These are phyloP conservation scores for Ammodytes dubius DNA, from an alignment of 2,113 vertebrate species.

Conservation along the genomic window DNA sequence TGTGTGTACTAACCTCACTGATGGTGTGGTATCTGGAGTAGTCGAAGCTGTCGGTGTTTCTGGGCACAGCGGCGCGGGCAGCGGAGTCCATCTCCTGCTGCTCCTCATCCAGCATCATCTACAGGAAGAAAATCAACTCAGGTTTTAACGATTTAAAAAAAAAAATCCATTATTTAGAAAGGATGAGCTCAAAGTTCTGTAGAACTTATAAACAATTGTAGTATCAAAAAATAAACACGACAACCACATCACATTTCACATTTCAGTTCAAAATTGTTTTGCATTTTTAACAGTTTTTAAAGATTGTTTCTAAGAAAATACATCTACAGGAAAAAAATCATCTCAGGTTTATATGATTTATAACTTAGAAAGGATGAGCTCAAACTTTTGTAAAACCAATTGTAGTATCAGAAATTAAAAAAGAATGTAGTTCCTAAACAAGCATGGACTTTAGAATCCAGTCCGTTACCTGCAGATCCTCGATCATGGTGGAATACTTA, in stretches of 20 bases:
- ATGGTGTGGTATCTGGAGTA: slow-evolving; percentile 89
- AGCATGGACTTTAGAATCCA: background rate
- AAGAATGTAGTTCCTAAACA: background rate
- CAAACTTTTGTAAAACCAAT: background rate
- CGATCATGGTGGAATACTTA: slow-evolving; percentile 87
- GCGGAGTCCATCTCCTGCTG: slow-evolving; percentile 81
- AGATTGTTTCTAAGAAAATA: no score
- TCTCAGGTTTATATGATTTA: no score
- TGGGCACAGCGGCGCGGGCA: slow-evolving; percentile 58
- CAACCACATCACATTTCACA: no score
- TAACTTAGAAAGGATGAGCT: background rate
- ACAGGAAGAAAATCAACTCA: background rate
- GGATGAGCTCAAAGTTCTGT: background rate
- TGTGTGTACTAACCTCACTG: slow-evolving; percentile 81
- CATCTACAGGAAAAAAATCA: no score
- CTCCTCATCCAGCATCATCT: slow-evolving; percentile 89
- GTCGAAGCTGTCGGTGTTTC: slow-evolving; percentile 83
- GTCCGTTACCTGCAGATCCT: slow-evolving; percentile 89
- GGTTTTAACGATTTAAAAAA: no score
- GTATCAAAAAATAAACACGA: no score
- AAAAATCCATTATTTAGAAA: background rate
- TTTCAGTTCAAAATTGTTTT: no score
- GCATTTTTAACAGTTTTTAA: no score
- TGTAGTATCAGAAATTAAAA: no score
- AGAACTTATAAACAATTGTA: background rate